These are phyloP conservation scores for Hippocampus guttulatus DNA, from an alignment of 2,113 vertebrate species.

Conservation along the genomic window DNA sequence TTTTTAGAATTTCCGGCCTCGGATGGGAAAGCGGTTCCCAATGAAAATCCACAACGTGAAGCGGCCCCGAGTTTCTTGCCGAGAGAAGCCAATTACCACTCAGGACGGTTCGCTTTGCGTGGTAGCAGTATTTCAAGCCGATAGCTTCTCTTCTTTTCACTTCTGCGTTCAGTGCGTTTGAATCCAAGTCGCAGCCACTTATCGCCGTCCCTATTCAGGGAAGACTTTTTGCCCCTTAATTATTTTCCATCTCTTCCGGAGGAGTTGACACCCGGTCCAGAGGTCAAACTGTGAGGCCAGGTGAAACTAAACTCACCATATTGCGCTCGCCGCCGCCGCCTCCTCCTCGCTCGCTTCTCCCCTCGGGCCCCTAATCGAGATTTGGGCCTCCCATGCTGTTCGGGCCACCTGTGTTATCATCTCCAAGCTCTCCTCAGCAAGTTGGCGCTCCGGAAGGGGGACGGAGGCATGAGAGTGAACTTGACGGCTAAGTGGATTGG, in stretches of 20 bases:
- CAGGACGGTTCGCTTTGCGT: neutral
- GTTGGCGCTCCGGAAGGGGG: slow-evolving; percentile 36
- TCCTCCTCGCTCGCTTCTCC: slow-evolving; percentile 57
- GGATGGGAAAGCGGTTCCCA: neutral
- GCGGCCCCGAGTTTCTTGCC: neutral
- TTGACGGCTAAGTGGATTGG: slow-evolving; percentile 47
- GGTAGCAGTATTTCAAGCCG: neutral
- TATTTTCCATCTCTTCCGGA: slow-evolving; percentile 74
- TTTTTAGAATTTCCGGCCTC: neutral
- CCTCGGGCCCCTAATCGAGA: slow-evolving; percentile 70
- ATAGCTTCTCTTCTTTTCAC: neutral
- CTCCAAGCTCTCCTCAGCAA: slow-evolving; percentile 52
- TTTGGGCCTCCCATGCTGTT: slow-evolving; percentile 66
- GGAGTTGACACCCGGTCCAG: slow-evolving; percentile 66
- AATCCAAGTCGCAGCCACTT: slow-evolving; percentile 10
- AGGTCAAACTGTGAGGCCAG: slow-evolving; percentile 79
- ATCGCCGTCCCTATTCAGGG: slow-evolving; percentile 31
- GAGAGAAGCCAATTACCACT: neutral
- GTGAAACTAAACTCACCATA: slow-evolving; percentile 78
- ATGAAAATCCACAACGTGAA: neutral
- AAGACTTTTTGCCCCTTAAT: slow-evolving; percentile 67
- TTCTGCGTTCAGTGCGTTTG: neutral
- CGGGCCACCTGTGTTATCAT: slow-evolving; percentile 76
- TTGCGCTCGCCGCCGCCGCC: slow-evolving; percentile 54
- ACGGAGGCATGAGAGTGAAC: slow-evolving; percentile 54